Evolutionary conservation across 2,888 invertebrate species (phyloP).

Genomic region (Philereme vetulata): DNA sequence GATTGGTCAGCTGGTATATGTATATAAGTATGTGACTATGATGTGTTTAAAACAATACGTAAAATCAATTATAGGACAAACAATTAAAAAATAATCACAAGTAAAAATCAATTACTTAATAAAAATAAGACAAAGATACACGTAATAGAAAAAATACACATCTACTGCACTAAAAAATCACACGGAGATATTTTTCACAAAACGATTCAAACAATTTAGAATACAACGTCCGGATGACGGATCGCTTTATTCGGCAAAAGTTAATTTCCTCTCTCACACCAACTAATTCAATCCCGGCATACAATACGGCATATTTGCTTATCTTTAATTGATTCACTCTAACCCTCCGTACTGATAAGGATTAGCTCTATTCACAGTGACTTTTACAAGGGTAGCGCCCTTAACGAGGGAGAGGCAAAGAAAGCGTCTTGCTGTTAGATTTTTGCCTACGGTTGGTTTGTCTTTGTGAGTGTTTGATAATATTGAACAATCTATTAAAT

Average conservation of each 20-base stretch:
- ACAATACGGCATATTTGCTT: constrained; percentile 82
- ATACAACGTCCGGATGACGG: constrained; percentile 65
- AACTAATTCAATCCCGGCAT: constrained; percentile 72
- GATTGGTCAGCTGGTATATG: too few species aligned
- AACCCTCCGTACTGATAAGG: constrained; percentile 77
- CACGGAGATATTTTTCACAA: constrained; percentile 24
- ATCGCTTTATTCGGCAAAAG: constrained; percentile 74
- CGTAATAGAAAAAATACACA: too few species aligned
- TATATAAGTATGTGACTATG: too few species aligned
- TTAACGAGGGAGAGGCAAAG: constrained; percentile 69
- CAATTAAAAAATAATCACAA: too few species aligned
- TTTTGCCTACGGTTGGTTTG: constrained; percentile 38
- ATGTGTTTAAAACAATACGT: too few species aligned
- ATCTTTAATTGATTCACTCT: constrained; percentile 84
- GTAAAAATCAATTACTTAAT: too few species aligned
- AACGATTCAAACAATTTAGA: constrained; percentile 62
- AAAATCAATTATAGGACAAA: too few species aligned
- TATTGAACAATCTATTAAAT: too few species aligned
- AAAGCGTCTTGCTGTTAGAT: constrained; percentile 29
- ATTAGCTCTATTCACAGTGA: constrained; percentile 82
- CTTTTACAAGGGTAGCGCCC: constrained; percentile 81
- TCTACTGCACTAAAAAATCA: constrained; percentile 20
- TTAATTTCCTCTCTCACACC: constrained; percentile 78
- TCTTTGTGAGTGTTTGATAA: constrained; percentile 35
- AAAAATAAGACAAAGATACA: too few species aligned